Evolutionary conservation across 2,797 vertebrate genomes (phyloP).

Genomic region (Anguilla obscura): DNA sequence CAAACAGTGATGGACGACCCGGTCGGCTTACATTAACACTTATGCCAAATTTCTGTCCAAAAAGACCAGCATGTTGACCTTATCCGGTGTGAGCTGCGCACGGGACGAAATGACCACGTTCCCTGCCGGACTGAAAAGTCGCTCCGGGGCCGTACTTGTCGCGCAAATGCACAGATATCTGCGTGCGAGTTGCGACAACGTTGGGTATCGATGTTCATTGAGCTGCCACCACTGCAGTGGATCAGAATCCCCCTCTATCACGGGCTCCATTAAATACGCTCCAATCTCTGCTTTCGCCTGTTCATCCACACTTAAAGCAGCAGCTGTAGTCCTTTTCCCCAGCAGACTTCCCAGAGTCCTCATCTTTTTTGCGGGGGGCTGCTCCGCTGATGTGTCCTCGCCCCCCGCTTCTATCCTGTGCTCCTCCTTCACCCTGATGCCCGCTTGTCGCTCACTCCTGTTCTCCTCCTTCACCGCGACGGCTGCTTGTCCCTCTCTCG

Average conservation of each 20-base stretch:
- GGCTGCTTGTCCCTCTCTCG: neutral
- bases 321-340: neutral
- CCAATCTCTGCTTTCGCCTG: neutral
- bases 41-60: neutral
- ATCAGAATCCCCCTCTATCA: neutral
- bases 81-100: neutral
- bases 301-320: neutral
- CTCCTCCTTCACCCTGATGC: neutral
- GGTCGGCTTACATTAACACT: neutral
- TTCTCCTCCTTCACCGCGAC: neutral
- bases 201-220: neutral
- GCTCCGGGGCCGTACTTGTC: neutral
- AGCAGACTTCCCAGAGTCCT: neutral
- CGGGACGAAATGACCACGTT: neutral
- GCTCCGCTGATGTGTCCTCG: neutral
- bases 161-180: neutral
- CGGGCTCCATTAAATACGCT: neutral
- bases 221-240: neutral
- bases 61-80: slow-evolving; percentile 1
- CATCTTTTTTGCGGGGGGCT: neutral
- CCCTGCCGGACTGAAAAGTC: neutral
- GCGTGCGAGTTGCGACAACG: neutral
- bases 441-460: neutral
- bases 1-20: neutral
- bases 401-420: neutral